A percentile compares a stretch with the other conserved stretches of the same genome.
phyloP scores from a whole-genome alignment of 1,140 invertebrate genomes.

The Andrena cerasifolii region DNA sequence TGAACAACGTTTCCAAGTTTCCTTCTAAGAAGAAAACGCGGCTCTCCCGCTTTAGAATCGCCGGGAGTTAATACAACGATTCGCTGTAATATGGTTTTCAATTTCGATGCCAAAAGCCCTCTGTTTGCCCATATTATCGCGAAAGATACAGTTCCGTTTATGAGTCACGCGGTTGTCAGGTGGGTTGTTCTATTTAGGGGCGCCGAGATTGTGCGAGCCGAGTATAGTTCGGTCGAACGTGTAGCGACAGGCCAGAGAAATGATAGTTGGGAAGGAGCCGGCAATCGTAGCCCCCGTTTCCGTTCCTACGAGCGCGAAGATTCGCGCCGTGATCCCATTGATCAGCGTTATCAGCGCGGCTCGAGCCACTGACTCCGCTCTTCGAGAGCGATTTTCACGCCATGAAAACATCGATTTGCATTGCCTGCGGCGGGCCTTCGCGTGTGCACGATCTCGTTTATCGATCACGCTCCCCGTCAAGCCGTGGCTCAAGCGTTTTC shows the following conservation, averaged over 20 bases:
- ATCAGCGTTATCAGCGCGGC: conserved; percentile 23
- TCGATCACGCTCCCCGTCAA: conserved; percentile 12
- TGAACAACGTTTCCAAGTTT: conserved; percentile 3
- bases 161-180: neutral
- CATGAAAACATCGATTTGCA: conserved; percentile 25
- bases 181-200: conserved; percentile 18
- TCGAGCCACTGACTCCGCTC: conserved; percentile 1
- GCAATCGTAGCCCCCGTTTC: conserved; percentile 7
- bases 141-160: neutral
- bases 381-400: conserved; percentile 3
- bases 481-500: neutral
- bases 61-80: neutral
- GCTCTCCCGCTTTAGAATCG: too few relatives aligned
- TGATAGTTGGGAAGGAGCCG: conserved; percentile 15
- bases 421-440: conserved; percentile 11
- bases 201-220: neutral
- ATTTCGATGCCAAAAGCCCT: neutral
- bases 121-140: neutral
- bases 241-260: conserved; percentile 9
- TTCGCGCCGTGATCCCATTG: conserved; percentile 22
- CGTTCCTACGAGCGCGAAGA: conserved; percentile 5
- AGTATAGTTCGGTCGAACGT: conserved; percentile 1
- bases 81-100: neutral
- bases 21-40: neutral
- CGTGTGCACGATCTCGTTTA: conserved; percentile 29